These are phyloP conservation scores for Drosophila micromelanica DNA, from an alignment of 1,140 invertebrate species.

Conservation along the genomic window DNA sequence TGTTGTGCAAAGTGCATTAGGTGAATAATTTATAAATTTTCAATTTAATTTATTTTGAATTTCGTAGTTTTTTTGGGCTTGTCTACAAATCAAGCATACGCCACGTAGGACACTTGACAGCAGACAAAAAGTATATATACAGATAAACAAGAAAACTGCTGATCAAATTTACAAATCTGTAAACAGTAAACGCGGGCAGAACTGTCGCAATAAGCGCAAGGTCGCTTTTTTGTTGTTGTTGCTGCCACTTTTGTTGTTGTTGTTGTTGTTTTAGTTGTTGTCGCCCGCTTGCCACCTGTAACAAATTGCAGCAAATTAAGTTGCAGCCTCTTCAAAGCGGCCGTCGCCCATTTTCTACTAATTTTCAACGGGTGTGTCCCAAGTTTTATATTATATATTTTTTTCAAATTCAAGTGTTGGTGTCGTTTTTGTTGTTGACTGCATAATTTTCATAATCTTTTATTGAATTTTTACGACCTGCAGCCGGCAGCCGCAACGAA, in stretches of 20 bases:
- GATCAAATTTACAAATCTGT: conserved; percentile 29
- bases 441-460: conserved; percentile 77
- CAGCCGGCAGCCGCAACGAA: conserved; percentile 69
- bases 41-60: not conserved
- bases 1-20: conserved; percentile 75
- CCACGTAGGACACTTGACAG: conserved; percentile 45
- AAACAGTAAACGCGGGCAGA: conserved; percentile 43
- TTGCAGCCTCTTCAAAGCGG: conserved; percentile 54
- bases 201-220: conserved; percentile 66
- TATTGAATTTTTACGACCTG: conserved; percentile 68
- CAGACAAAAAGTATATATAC: not conserved
- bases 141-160: conserved; percentile 4
- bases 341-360: conserved; percentile 49
- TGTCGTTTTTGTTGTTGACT: conserved; percentile 39
- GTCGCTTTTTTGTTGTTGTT: no score
- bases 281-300: conserved; percentile 62
- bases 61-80: conserved; percentile 37
- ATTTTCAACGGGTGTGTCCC: conserved; percentile 54
- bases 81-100: conserved; percentile 41
- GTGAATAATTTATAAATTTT: conserved; percentile 18
- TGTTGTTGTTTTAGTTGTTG: conserved; percentile 10
- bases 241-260: conserved; percentile 24
- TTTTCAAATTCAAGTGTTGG: conserved; percentile 37
- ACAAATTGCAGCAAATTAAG: conserved; percentile 67
- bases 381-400: conserved; percentile 29